Evolutionary conservation across 2,888 invertebrate genomes (phyloP), one percentile per base, ranked within the genome.

Genomic region (Heterodera filipjevi): DNA sequence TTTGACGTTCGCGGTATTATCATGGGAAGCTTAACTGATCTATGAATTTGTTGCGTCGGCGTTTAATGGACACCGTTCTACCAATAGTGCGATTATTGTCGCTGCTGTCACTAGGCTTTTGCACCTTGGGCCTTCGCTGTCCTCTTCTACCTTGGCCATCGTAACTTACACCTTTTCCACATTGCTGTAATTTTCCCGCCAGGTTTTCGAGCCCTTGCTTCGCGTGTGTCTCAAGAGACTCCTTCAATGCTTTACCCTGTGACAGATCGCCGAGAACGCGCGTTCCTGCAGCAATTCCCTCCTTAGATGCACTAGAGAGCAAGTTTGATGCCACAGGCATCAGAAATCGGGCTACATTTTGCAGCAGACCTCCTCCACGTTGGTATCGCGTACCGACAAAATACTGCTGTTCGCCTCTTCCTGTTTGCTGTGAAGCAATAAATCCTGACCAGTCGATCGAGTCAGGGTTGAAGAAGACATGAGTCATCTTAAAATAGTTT

Each of bases 161-260:
- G n/a, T n/a, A n/a, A n/a, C n/a, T n/a, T n/a, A n/a, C n/a, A n/a
- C n/a, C n/a, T n/a, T n/a, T 72, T 72, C 73, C 73, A 6, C 73
- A 72, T 39, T 72, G 73, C 22, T 72, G 73, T 30, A 72, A 32
- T 59, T 72, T 72, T 72, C 22, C 19, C 3, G 30, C 35, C 49
- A 76, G 27, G 16, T 76, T 76, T 30, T 75, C 39, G 16, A 75
- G 73, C 10, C 68, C 75, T 75, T 76, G 30, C 6, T 49, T 33
- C 0, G 33, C 32, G n/a, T 76, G 76, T 5, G 33, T 30, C 19
- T 76, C 14, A 19, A 76, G 27, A 1, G 70, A 32, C 3, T 76
- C 76, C 14, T 72, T 59, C 19, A 71, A 44, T 66, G 32, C 30
- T 14, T 33, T 44, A n/a, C 76, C 76, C 19, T 76, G 32, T 10